These are phyloP conservation scores for Podarcis muralis DNA, from an alignment of 2,113 vertebrate species.

Conservation along the genomic window DNA sequence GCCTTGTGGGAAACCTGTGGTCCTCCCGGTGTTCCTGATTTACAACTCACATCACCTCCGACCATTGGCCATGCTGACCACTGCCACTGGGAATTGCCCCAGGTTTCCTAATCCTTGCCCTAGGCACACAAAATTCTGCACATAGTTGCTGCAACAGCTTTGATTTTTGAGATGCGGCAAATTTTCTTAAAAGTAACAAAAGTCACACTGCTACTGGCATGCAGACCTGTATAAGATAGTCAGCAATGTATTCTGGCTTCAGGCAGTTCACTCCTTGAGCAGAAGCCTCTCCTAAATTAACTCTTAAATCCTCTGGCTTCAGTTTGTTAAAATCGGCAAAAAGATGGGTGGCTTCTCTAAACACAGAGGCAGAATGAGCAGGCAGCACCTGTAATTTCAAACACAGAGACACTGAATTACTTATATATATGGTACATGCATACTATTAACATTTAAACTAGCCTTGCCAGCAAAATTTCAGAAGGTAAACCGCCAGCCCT, in stretches of 20 bases:
- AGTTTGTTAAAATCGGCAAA: constrained; percentile 92
- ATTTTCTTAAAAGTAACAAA: neutral
- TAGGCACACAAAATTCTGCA: neutral
- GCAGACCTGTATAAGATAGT: constrained; percentile 93
- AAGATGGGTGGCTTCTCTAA: constrained; percentile 89
- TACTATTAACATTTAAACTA: neutral
- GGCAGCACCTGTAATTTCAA: constrained; percentile 82
- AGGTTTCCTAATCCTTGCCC: neutral
- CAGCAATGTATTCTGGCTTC: constrained; percentile 94
- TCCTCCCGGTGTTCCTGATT: too few relatives aligned
- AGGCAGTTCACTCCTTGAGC: constrained; percentile 86
- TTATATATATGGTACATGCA: neutral
- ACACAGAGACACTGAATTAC: neutral
- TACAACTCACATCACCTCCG: too few relatives aligned
- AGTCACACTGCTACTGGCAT: rapidly evolving
- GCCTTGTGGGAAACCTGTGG: neutral
- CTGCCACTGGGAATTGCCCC: too few relatives aligned
- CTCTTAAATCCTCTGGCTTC: constrained; percentile 82
- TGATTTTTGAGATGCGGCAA: neutral
- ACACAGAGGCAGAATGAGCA: constrained; percentile 78
- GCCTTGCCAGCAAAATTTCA: neutral
- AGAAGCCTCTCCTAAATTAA: constrained; percentile 81
- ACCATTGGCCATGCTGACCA: too few relatives aligned
- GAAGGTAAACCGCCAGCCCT: neutral
- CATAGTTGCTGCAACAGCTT: neutral